Percentiles rank a stretch among this genome's conserved stretches.
These are phyloP conservation scores for Enteromius fasciolatus DNA, from an alignment of 2,797 vertebrate genomes.

Conservation along the genomic window DNA sequence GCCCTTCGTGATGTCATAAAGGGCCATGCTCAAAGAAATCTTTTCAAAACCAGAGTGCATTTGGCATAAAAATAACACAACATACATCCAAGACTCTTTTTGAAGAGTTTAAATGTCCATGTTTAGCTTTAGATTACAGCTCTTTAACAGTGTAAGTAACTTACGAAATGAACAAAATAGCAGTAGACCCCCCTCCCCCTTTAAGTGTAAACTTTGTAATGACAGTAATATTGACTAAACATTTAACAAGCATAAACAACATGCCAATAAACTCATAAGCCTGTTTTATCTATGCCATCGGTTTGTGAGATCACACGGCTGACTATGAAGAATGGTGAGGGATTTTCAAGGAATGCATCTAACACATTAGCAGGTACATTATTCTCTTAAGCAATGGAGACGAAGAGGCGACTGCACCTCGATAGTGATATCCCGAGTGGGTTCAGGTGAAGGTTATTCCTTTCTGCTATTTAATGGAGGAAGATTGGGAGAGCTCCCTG, in stretches of 20 bases:
- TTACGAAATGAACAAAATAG: not conserved
- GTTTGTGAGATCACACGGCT: not conserved
- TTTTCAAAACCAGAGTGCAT: not conserved
- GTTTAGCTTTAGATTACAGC: not conserved
- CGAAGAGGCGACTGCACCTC: constrained; percentile 12
- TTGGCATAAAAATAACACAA: not conserved
- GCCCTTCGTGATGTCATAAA: too few species aligned
- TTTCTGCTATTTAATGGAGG: constrained; percentile 42
- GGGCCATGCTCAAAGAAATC: not conserved
- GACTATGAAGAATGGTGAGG: constrained; percentile 19
- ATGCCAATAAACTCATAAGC: not conserved
- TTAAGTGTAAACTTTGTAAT: not conserved
- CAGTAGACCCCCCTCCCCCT: too few species aligned
- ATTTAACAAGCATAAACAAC: not conserved
- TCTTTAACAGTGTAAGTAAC: not conserved
- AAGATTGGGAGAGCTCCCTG: constrained; percentile 50
- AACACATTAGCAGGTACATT: constrained; percentile 27
- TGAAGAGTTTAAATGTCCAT: not conserved
- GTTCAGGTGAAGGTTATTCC: constrained; percentile 57
- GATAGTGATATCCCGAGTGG: constrained; percentile 27
- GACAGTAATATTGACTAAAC: not conserved
- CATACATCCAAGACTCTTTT: not conserved
- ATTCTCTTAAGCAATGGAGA: constrained; percentile 13
- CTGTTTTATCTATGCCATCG: not conserved
- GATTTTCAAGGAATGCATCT: constrained; percentile 33